These are phyloP conservation scores for Acyrthosiphon pisum DNA, from an alignment of 1,140 invertebrate genomes.

Conservation along the genomic window DNA sequence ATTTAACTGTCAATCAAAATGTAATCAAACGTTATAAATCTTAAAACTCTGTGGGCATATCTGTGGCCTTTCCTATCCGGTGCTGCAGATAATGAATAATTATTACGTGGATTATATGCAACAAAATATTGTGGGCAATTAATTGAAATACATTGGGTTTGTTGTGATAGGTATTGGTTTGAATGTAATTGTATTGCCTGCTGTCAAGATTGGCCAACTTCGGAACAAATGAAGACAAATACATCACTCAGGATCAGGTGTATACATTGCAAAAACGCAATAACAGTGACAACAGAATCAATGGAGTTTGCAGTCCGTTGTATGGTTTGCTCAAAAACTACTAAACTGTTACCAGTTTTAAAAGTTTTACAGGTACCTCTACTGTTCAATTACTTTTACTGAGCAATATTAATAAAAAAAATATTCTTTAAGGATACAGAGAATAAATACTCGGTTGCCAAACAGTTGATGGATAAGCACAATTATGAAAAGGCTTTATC, in stretches of 20 bases:
- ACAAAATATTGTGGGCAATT: not conserved
- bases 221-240: constrained; percentile 72
- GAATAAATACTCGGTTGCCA: constrained; percentile 71
- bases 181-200: constrained; percentile 85
- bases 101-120: not conserved
- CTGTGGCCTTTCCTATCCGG: too few species aligned
- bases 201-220: constrained; percentile 80
- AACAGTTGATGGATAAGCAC: constrained; percentile 71
- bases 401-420: constrained; percentile 22
- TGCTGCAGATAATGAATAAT: not conserved
- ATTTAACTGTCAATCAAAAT: too few species aligned
- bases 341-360: constrained; percentile 79
- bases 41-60: too few species aligned
- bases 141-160: not conserved
- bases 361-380: constrained; percentile 68
- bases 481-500: constrained; percentile 72
- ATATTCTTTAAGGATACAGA: constrained; percentile 74
- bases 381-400: not conserved
- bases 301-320: constrained; percentile 77
- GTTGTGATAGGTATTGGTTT: constrained; percentile 80
- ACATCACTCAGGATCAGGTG: constrained; percentile 66
- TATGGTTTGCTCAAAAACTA: constrained; percentile 72
- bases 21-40: too few species aligned
- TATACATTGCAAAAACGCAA: constrained; percentile 69
- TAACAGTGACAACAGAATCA: constrained; percentile 71